Evolutionary conservation across 2,113 vertebrate species (phyloP).

Genomic region (rabbit (Oryctolagus cuniculus)): DNA sequence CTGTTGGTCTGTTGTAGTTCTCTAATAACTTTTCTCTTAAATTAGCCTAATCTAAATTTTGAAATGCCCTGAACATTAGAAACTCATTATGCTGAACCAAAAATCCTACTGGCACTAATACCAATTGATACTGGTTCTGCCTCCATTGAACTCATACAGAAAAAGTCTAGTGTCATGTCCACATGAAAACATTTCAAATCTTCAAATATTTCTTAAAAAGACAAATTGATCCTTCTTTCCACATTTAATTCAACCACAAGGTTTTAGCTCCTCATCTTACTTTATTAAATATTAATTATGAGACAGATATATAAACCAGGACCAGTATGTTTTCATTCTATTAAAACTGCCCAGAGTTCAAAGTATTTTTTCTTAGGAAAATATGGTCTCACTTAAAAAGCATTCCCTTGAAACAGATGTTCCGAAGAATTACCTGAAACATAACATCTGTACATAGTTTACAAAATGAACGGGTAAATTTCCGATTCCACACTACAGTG

Average conservation of each 20-base stretch:
- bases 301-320: not conserved
- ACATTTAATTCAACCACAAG: not conserved
- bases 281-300: slow-evolving; percentile 4
- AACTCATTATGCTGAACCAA: not conserved
- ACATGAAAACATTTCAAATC: not conserved
- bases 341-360: slow-evolving; percentile 7
- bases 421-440: slow-evolving; percentile 1
- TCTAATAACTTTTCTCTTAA: not conserved
- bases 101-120: not conserved
- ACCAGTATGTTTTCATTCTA: slow-evolving; percentile 12
- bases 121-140: not conserved
- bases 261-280: not conserved
- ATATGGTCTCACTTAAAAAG: not conserved
- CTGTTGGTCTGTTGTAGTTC: not conserved
- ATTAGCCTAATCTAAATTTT: slow-evolving; percentile 27
- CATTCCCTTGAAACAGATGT: slow-evolving; percentile 21
- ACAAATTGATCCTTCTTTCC: not conserved
- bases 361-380: slow-evolving; percentile 13
- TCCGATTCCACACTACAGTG: not conserved
- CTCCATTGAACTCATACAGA: not conserved
- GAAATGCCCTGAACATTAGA: slow-evolving; percentile 15
- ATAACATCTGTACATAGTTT: not conserved
- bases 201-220: not conserved
- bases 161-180: not conserved
- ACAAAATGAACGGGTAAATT: not conserved